Evolutionary conservation across 2,888 invertebrate species (phyloP).

Genomic region (Brachyopa scutellaris): DNA sequence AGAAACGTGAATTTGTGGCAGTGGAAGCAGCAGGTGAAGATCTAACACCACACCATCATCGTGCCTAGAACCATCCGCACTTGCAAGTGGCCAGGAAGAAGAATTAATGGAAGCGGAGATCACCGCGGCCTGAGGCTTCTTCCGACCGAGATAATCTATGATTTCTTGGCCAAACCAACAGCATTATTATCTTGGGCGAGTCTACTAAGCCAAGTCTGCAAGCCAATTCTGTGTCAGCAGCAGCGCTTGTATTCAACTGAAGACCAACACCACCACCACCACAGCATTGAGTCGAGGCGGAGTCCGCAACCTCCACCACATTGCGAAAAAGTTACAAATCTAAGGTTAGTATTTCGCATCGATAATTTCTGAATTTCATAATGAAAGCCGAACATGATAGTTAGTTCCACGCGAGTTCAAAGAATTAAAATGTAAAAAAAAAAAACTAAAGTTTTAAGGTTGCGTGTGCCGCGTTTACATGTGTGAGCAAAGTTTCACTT

Average conservation of each 20-base stretch:
- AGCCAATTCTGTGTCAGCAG: constrained; percentile 47
- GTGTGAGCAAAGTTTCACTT: constrained; percentile 58
- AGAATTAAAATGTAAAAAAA: background rate
- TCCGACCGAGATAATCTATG: constrained; percentile 42
- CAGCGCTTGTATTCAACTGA: constrained; percentile 59
- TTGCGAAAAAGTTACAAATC: constrained; percentile 49
- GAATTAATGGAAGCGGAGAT: constrained; percentile 64
- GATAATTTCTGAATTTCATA: no score
- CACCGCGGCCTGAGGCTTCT: constrained; percentile 54
- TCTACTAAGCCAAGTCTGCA: constrained; percentile 43
- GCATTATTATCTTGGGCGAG: constrained; percentile 42
- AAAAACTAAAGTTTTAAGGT: constrained; percentile 25
- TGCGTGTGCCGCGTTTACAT: constrained; percentile 64
- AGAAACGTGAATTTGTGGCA: constrained; percentile 17
- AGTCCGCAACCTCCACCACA: constrained; percentile 28
- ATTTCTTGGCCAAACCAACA: constrained; percentile 42
- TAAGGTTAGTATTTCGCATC: constrained; percentile 68
- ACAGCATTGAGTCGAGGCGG: constrained; percentile 39
- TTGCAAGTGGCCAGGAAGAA: constrained; percentile 58
- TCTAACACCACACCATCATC: constrained; percentile 27
- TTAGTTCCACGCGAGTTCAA: no score
- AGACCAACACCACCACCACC: constrained; percentile 17
- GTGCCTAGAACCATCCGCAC: constrained; percentile 42
- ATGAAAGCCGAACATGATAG: no score
- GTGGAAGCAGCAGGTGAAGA: constrained; percentile 44